Base-by-base conservation (phyloP, 2,888 invertebrate species). In the Dryobotodes eremita region DNA sequence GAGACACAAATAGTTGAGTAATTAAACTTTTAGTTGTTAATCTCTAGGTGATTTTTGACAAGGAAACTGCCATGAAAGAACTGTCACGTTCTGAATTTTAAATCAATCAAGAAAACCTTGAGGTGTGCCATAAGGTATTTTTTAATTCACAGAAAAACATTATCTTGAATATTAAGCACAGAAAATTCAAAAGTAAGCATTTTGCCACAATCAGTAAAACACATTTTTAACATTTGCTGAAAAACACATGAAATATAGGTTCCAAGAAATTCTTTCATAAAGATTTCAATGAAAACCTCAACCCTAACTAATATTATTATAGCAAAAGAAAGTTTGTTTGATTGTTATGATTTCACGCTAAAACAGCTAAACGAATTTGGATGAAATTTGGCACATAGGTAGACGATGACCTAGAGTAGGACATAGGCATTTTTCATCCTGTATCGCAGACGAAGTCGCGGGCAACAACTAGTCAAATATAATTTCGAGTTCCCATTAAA, bases 401-500 rank as follows among this genome's bases (percentile, higher is more conserved):
- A 36, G 31, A 36, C 31, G 31, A 36, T 36, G 31, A 36, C 31
- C 31, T 36, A 3, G 31, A 36, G 31, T 36, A 36, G 31, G 31
- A 36, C 31, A 36, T 36, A 36, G 31, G 31, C 31, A 2, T 36
- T 36, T 36, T 36, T 36, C 31, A 36, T 36, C 31, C 31, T 36
- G 31, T 1, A 36, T 2, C 31, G 31, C 31, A 36, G 31, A 36
- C 31, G 3, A 36, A 36, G 31, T 36, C 3, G 31, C 31, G 31
- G 31, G 31, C 31, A 36, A 36, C 31, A 36, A 3, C 31, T 3
- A 36, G 31, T 36, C 26, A 61, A 77, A 31, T n/a, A n/a, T 68
- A 42, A 83, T 84, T 62, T 83, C 17, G 17, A 23, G 13, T 50
- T 77, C 3, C 48, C 23, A 26, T 68, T 77, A 77, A 31, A 68